Evolutionary conservation across 2,797 vertebrate species (phyloP).

Genomic region (Gorsachius magnificus): DNA sequence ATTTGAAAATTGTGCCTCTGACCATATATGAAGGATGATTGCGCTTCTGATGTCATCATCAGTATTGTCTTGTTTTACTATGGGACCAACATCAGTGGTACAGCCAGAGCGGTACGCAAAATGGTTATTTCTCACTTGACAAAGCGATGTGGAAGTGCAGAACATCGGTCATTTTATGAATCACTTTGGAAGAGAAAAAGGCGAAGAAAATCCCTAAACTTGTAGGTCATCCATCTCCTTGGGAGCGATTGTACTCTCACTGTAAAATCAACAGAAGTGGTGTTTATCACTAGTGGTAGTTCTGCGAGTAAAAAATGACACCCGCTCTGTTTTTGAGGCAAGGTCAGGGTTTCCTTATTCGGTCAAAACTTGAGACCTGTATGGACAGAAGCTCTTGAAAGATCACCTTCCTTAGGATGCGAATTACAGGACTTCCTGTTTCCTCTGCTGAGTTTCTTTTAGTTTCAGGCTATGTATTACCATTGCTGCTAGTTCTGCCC

Average conservation of each 20-base stretch:
- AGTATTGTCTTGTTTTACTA: not conserved
- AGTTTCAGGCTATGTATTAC: not conserved
- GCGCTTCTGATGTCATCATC: not conserved
- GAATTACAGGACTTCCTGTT: not conserved
- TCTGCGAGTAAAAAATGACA: not conserved
- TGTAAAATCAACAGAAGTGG: not conserved
- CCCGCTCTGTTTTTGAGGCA: not conserved
- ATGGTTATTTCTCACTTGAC: not conserved
- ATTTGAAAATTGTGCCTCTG: constrained; percentile 1
- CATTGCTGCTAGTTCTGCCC: not conserved
- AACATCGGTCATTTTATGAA: not conserved
- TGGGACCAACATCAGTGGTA: not conserved
- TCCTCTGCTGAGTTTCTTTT: not conserved
- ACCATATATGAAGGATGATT: constrained; percentile 50
- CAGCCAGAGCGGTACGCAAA: not conserved
- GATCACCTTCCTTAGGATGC: not conserved
- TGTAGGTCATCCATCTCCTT: not conserved
- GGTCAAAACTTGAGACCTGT: not conserved
- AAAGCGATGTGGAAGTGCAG: not conserved
- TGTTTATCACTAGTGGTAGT: not conserved
- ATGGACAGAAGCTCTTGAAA: not conserved
- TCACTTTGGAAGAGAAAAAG: not conserved
- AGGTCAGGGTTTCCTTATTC: not conserved
- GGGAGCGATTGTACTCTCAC: not conserved
- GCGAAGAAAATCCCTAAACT: not conserved